Evolutionary conservation across 2,797 vertebrate genomes (phyloP), one percentile per base, ranked within the genome.

Genomic region (Leptoclinus maculatus): DNA sequence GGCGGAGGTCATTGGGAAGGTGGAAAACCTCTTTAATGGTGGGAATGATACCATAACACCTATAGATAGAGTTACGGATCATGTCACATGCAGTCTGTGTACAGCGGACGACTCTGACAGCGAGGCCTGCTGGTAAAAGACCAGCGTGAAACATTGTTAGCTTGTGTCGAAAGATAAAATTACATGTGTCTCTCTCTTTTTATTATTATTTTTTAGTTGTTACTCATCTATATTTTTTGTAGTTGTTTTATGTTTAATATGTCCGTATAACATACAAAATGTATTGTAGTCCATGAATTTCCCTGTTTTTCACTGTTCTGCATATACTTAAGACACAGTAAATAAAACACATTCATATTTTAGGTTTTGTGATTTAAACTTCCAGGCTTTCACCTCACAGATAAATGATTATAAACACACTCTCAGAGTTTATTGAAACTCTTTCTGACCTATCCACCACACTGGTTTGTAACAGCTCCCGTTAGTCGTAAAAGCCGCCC

Each of bases 21-120:
- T 90, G 92, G 92, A 89, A 92, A 93, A 92, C 66, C 92, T 92
- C 90, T 92, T 91, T 91, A 94, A 93, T 92, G 90, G 90, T 89
- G 91, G 90, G 91, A 93, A 93, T 93, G 89, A 94, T 90, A 89
- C 88, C 87, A 91, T 94, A 92, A 92, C 92, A 93, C 91, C 92
- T 93, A 93, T 90, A 92, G 91, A 93, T 92, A 56, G 91, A 91
- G 90, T 90, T 91, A 90, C 83, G 89, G 86, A 89, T 94, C 93
- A 90, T 79, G 88, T 92, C 91, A 90, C 89, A 88, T 81, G 82
- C 83, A 86, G 81, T 83, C 62, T 88, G 87, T 80, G 78, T 84
- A 78, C 86, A 78, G 74, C 36, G 69, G 56, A 47, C 60, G 45
- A 63, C 39, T 72, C 76, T 83, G 83, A 87, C 86, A 82, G 70